These are phyloP conservation scores for Alauda arvensis DNA, from an alignment of 2,797 vertebrate genomes.

Conservation along the genomic window DNA sequence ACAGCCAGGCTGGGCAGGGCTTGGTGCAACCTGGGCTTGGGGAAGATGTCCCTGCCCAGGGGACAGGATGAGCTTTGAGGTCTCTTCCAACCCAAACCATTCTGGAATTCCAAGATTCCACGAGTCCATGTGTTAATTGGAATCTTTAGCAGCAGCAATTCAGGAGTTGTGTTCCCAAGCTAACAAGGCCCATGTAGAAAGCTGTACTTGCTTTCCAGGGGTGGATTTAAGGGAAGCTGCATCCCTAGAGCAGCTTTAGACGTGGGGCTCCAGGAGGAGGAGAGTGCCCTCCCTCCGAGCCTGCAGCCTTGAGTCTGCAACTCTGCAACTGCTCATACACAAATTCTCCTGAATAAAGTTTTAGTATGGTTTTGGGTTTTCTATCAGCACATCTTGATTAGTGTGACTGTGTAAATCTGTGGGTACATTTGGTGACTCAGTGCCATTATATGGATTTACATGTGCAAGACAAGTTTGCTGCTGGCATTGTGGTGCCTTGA, in stretches of 20 bases:
- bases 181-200: neutral
- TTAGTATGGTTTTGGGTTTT: neutral
- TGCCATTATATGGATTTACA: neutral
- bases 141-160: neutral
- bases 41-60: neutral
- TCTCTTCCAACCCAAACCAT: neutral
- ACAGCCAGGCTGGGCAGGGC: neutral
- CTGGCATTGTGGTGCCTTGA: neutral
- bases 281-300: neutral
- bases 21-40: neutral
- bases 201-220: neutral
- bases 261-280: neutral
- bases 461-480: neutral
- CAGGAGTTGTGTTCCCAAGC: neutral
- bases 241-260: neutral
- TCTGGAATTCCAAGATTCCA: neutral
- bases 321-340: neutral
- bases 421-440: neutral
- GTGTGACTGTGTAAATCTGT: neutral
- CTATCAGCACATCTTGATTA: neutral
- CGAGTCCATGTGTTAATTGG: accelerated
- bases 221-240: neutral
- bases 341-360: neutral
- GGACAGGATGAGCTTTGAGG: neutral
- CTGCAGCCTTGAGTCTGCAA: neutral